Evolutionary conservation across 2,113 vertebrate genomes (phyloP), one percentile per base, ranked within the genome.

Genomic region (Ornithorhynchus anatinus): DNA sequence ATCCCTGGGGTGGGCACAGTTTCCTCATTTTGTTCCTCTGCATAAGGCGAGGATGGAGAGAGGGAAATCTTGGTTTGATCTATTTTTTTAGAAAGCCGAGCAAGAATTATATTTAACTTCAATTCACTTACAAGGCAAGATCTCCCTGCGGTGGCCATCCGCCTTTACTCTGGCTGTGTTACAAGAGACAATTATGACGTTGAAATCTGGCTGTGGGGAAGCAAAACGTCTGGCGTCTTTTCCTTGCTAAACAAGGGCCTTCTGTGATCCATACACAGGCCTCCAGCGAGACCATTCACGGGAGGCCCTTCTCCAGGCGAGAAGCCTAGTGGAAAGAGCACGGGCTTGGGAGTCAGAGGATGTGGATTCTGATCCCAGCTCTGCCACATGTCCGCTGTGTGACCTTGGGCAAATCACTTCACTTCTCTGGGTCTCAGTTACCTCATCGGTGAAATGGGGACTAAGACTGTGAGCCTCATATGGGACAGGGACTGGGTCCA

Each of bases 121-220:
- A 88, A 82, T 89, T 90, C 84, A 84, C 85, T 87, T 86, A 72
- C 70, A 76, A 72, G 84, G 85, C 86, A 81, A 86, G 85, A 82
- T 83, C 90, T 89, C 84, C 86, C 88, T 81, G 72, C 66, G 3
- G 8, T 86, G 85, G 89, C 84, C 78, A 85, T 88, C 86, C 86
- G 86, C 84, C 78, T 90, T 82, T 81, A 75, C 72, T 81, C 88
- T 91, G 90, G 90, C 90, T 87, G 72, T 43, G 45, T 84, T 84
- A 86, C 90, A 91, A 88, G 72, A 84, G 86, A 85, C 89, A 91
- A 91, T 91, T 91, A 90, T 87, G 90, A 86, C 76, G 89, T 85
- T 59, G 89, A 91, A 89, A 86, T 86, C 82, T 89, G 86, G 82
- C 89, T 78, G 85, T 19, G 19, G 75, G 86, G 84, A 85, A 86